Conservation (phyloP, 1,140 invertebrate genomes). For the Anagrus nilaparvatae region DNA sequence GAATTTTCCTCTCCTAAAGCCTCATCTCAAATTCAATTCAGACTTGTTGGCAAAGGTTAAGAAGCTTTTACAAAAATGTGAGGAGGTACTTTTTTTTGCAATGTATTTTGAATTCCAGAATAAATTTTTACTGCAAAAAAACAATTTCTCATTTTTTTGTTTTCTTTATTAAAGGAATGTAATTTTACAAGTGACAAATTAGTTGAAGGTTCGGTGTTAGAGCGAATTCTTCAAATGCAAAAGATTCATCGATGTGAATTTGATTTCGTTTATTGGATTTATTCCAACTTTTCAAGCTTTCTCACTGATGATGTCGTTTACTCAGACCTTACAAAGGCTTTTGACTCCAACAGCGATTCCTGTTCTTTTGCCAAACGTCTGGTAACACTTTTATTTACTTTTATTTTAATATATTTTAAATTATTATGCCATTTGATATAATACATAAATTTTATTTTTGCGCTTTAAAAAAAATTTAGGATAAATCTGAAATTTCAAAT, state of each 20-base stretch:
- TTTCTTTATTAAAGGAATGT: too few species aligned
- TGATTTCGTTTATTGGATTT: constrained; percentile 28
- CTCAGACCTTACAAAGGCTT: constrained; percentile 14
- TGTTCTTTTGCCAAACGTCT: too few species aligned
- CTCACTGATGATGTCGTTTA: constrained; percentile 30
- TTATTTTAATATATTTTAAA: too few species aligned
- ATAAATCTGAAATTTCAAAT: too few species aligned
- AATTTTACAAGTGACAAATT: constrained; percentile 23
- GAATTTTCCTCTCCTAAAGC: constrained; percentile 9
- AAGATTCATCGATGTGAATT: constrained; percentile 24
- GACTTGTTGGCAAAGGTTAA: constrained; percentile 10
- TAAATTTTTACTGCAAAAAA: background rate
- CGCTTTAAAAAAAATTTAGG: too few species aligned
- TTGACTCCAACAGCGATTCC: too few species aligned
- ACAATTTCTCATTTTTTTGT: too few species aligned
- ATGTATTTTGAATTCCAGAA: constrained; percentile 13
- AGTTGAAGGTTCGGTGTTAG: constrained; percentile 28
- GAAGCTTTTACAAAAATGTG: constrained; percentile 10
- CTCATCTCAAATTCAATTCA: constrained; percentile 14
- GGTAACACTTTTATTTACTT: too few species aligned
- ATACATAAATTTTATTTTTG: too few species aligned
- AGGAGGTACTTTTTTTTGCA: constrained; percentile 10
- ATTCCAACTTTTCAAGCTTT: constrained; percentile 22
- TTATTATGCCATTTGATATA: too few species aligned
- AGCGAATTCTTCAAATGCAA: constrained; percentile 33